Evolutionary conservation across 2,888 invertebrate species (phyloP).

Genomic region (Phaonia tiefii): DNA sequence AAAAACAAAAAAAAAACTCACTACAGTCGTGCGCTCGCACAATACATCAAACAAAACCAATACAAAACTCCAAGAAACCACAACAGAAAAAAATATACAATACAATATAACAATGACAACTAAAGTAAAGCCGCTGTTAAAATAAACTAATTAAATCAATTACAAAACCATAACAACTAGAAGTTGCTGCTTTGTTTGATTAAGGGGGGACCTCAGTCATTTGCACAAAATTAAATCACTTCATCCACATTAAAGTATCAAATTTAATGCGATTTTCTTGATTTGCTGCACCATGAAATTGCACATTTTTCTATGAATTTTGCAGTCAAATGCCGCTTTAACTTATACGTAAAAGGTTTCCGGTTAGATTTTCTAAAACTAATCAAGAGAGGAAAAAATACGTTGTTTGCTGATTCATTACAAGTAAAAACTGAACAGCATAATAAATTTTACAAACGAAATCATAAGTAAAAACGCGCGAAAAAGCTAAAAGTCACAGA

Average conservation of each 20-base stretch:
- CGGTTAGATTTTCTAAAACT: conserved; percentile 46
- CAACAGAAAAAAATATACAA: not conserved
- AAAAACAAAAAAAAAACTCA: not conserved
- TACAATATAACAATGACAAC: conserved; percentile 48
- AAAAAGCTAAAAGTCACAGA: conserved; percentile 35
- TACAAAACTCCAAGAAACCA: not conserved
- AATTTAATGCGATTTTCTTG: not conserved
- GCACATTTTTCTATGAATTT: not conserved
- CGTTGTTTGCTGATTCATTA: not conserved
- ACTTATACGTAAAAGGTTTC: conserved; percentile 61
- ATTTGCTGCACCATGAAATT: not conserved
- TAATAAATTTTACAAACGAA: no score
- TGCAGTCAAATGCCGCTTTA: conserved; percentile 54
- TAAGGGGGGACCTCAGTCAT: not conserved
- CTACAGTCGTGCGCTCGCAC: not conserved
- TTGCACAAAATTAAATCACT: conserved; percentile 43
- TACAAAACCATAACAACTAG: conserved; percentile 54
- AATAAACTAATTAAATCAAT: conserved; percentile 65
- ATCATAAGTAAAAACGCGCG: not conserved
- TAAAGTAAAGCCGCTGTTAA: conserved; percentile 52
- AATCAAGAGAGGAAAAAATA: conserved; percentile 19
- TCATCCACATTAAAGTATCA: conserved; percentile 21
- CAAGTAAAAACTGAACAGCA: no score
- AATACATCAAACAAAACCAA: not conserved
- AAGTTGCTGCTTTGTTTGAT: no score